Evolutionary conservation across 2,113 vertebrate species (phyloP), one percentile per base, ranked within the genome.

Genomic region (Stigmatopora argus): DNA sequence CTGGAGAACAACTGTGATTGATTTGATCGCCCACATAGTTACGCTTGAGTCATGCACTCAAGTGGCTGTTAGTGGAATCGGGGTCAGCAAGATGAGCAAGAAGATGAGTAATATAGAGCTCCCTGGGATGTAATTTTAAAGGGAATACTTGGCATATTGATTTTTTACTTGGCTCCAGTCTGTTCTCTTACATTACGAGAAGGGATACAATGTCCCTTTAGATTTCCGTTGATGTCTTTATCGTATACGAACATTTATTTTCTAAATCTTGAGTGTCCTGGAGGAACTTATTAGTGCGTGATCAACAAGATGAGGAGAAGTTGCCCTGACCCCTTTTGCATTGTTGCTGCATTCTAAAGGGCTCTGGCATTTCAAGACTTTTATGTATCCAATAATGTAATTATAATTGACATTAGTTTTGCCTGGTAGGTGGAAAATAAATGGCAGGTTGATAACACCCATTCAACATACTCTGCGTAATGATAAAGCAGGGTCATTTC

Each of bases 371-470:
- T 66, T 66, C 62, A 46, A 44, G 57, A 5, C 38, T 44, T 68
- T 47, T 18, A 63, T 59, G 49, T 65, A 59, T 61, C 66, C 56
- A 62, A 12, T 55, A 48, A 74, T 35, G 70, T 52, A 57, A 62
- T 67, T 78, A 78, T 77, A 60, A 80, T 38, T 65, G 67, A 75
- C 74, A 74, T 70, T 67, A 59, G 48, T 76, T 78, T 53, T 74
- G 63, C 62, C 70, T 71, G 71, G 67, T 7, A 35, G 62, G 53
- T 15, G 62, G 7, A 45, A 74, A 79, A 75, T 66, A 71, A 81
- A 77, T 71, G 73, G 72, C 73, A 80, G 65, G 67, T 82, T 83
- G 72, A 83, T 85, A 82, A 66, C 52, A 64, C 1, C 44, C 56
- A 72, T 81, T 84, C 34, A 71, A 23, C 51, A 48, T 2, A 7